Base-by-base conservation (phyloP, 2,888 invertebrate species). In the Megaustenia siamemsis region DNA sequence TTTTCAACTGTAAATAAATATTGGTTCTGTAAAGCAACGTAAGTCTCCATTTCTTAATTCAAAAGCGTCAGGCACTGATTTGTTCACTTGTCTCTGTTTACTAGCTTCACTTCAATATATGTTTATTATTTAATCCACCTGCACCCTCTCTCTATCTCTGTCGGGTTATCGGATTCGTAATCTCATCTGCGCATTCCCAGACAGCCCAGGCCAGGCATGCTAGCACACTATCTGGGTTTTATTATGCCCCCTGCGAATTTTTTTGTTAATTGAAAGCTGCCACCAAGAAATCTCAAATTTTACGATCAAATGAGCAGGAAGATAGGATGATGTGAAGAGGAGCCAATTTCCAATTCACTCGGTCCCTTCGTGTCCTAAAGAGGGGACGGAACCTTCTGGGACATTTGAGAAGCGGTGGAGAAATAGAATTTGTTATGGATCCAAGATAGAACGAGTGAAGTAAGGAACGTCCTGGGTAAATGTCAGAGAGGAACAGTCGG, bases 271-370 rank as follows among this genome's bases (percentile, higher is more conserved):
- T 73, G 71, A 43, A 73, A n/a, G 71, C 71, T 45, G 71, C 15
- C 43, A 45, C 43, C 43, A 45, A 73, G 71, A 73, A 73, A 73
- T 73, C 21, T 43, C 71, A 73, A 73, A 73, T 73, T 73, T 73
- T 45, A 73, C 71, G 45, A 73, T 45, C 38, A 73, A 73, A 28
- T 45, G 45, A 45, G n/a, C 71, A 45, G 71, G 71, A 73, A 45
- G 45, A 73, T 73, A 45, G 71, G 45, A 73, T 73, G 45, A 45
- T 73, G 45, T 73, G n/a, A 45, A 38, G 71, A n/a, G 45, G 32
- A 73, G 71, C 45, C 71, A 73, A 43, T 73, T 73, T 73, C 45
- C 45, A 68, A 8, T 68, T 68, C 68, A 68, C 18, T 4, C 68
- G 35, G 38, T 35, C 3, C 28, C 2, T n/a, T 60, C 60, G 21